Conservation (phyloP, 2,113 vertebrate genomes). For the Vimba vimba region DNA sequence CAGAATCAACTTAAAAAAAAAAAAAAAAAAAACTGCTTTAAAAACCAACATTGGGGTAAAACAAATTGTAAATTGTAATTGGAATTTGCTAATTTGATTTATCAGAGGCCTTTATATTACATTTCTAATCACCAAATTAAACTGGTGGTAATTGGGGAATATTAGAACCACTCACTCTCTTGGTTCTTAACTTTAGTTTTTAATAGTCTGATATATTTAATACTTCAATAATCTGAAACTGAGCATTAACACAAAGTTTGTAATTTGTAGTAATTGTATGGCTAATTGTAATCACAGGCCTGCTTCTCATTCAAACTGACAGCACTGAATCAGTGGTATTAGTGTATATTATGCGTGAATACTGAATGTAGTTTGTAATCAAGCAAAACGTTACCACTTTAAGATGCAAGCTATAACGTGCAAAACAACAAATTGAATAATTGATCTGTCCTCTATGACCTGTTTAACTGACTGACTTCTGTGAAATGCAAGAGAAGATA, state of each 20-base stretch:
- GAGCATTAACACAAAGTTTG: constrained; percentile 18
- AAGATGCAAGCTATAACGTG: background rate
- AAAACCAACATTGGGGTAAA: background rate
- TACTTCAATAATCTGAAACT: constrained; percentile 7
- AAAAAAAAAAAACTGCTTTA: background rate
- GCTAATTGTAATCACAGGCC: constrained; percentile 10
- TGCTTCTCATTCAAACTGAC: constrained; percentile 3
- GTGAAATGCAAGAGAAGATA: no score
- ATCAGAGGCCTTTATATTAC: constrained; percentile 14
- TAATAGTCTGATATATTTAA: background rate
- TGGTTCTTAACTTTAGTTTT: constrained; percentile 1
- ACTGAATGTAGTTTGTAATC: background rate
- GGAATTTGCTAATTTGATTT: background rate
- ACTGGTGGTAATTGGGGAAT: background rate
- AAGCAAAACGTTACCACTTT: background rate
- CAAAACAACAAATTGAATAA: background rate
- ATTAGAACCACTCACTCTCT: background rate
- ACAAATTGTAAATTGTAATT: background rate
- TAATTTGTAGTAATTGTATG: background rate
- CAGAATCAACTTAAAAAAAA: background rate
- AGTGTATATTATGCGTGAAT: background rate
- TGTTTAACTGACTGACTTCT: no score
- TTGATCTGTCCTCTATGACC: background rate
- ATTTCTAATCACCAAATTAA: constrained; percentile 6
- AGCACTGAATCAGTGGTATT: background rate